Base-by-base conservation (phyloP, 2,888 invertebrate genomes). In the Drosophila diplacantha region DNA sequence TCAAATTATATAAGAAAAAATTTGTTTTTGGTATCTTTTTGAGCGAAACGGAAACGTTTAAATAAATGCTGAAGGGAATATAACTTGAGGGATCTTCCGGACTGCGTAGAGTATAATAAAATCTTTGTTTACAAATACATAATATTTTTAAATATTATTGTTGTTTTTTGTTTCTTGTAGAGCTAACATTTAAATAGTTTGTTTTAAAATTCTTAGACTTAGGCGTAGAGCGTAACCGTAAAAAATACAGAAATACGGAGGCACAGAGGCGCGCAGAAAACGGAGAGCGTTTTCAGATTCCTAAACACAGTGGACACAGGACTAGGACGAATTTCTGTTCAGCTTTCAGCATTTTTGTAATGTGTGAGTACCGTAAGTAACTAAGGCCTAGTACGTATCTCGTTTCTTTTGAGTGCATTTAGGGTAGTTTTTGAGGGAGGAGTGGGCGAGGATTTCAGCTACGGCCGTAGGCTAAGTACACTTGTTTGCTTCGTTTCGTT, bases 121-220 rank as follows among this genome's bases (percentile, higher is more conserved):
- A 78, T 83, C 81, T 72, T 81, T 76, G 78, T 74, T 69, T 72
- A 79, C 68, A 81, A 67, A 69, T 66, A 59, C 71, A 81, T 81
- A 83, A 83, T 78, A 83, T 81, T 80, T 38, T 69, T 62, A 67
- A 83, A 77, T 81, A 83, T 77, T 80, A 74, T 62, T 35, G 9
- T 26, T 26, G 6, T 26, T 43, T 49, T 24, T 50, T 9, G 29
- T 22, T 51, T 55, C 26, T 26, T 26, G 54, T 68, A 72, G 68
- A 59, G 57, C 81, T 80, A 83, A 64, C 56, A 65, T 74, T 69
- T 69, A 80, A 80, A 74, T 80, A 74, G 64, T 38, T 73, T 68
- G 44, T 52, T 74, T 70, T 35, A 62, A 63, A 35, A 57, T 64
- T 43, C 78, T 77, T 83, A 78, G 69, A 51, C 56, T 53, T 68